Evolutionary conservation across 2,797 vertebrate genomes (phyloP).

Genomic region (Pseudomugil gertrudae): DNA sequence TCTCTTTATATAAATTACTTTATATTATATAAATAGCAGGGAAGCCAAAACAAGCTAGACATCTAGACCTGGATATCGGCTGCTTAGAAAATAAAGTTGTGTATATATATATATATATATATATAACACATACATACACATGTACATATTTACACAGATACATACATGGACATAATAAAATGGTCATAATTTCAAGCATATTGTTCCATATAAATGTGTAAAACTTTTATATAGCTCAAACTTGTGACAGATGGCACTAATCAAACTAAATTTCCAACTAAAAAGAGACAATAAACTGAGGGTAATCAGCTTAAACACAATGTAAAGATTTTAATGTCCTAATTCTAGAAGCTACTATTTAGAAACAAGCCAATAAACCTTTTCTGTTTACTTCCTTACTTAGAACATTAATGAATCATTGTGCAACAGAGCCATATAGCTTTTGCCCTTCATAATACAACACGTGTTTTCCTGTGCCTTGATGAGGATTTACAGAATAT

Average conservation of each 20-base stretch:
- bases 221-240: too few species aligned
- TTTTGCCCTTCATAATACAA: too few species aligned
- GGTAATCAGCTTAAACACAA: not conserved
- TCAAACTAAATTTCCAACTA: not conserved
- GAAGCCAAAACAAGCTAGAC: not conserved
- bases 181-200: too few species aligned
- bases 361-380: constrained; percentile 21
- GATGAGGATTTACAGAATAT: constrained; percentile 15
- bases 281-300: not conserved
- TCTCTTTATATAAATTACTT: not conserved
- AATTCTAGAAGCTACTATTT: not conserved
- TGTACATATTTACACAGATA: too few species aligned
- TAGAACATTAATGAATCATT: constrained; percentile 11
- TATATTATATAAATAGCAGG: not conserved
- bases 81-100: too few species aligned
- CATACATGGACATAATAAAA: too few species aligned
- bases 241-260: not conserved
- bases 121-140: too few species aligned
- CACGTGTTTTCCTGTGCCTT: too few species aligned
- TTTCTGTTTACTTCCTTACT: constrained; percentile 18
- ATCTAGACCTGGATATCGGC: not conserved
- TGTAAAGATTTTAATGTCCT: not conserved
- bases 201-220: too few species aligned
- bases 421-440: not conserved
- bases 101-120: too few species aligned